Base-by-base conservation (phyloP, 2,888 invertebrate species). In the Drosophila tanythrix region DNA sequence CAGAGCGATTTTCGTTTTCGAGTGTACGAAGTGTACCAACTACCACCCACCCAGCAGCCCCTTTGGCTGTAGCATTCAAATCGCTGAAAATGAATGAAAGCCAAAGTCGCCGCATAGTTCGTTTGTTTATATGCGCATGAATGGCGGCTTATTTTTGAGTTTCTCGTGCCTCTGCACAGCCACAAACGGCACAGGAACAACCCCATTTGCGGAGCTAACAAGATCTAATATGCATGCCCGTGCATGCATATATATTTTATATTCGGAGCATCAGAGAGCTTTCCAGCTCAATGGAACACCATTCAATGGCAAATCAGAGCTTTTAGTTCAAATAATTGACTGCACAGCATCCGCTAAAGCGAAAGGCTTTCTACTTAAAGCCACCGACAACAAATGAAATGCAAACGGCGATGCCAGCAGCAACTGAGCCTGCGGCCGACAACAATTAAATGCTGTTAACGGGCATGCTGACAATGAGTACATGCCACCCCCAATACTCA, bases 11-110 rank as follows among this genome's bases (percentile, higher is more conserved):
- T 7, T 25, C 8, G 7, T 21, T 21, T 15, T 2, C 4, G 21
- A 46, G 46, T 46, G 43, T 6, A 36, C 8, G 27, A 29, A 21
- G 43, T 43, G 46, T 15, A 38, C 5, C 29, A 25, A 21, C 31
- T 13, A 56, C 18, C 21, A 21, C 2, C 43, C 2, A 7, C 25
- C 8, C 59, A 4, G 7, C 29, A 21, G 18, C 52, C 33, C 27
- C 40, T 2, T 27, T 58, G 13, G 50, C 59, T 70, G 70, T 50
- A 25, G 65, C 65, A 70, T 73, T 70, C 74, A 50, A 27, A 51
- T 70, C 74, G 71, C 81, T 80, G 71, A 55, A 65, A 80, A 83
- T 83, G 83, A 79, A 79, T 74, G 76, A 75, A 78, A 73, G 74
- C 78, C 74, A 61, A 66, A 66, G 67, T 68, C 68, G 81, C 68